Conservation (phyloP, 2,888 invertebrate species). For the Seira musarum region DNA sequence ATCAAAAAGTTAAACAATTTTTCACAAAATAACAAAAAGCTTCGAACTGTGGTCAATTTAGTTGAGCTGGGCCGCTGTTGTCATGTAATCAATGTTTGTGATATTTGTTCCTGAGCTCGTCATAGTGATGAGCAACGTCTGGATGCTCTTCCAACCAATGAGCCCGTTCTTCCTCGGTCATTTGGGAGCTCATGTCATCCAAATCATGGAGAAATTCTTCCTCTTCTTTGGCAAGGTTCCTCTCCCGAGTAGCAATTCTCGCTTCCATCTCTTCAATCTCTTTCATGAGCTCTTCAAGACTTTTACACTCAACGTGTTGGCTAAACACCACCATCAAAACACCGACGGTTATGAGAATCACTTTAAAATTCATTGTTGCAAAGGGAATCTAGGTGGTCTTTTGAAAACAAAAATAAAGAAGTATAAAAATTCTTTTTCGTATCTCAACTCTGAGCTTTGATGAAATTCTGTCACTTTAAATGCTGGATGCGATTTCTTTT, state of each 20-base stretch:
- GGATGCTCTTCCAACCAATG: neutral
- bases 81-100: too few relatives aligned
- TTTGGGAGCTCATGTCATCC: neutral
- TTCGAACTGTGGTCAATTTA: too few relatives aligned
- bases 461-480: too few relatives aligned
- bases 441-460: too few relatives aligned
- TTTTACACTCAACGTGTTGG: neutral
- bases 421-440: too few relatives aligned
- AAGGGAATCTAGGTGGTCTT: too few relatives aligned
- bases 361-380: slow-evolving; percentile 9
- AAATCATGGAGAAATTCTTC: neutral
- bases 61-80: too few relatives aligned
- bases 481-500: too few relatives aligned
- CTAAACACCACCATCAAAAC: neutral
- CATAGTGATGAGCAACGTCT: slow-evolving; percentile 7
- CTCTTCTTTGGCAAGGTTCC: neutral
- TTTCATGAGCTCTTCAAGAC: slow-evolving; percentile 10
- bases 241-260: neutral
- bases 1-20: too few relatives aligned
- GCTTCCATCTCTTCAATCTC: slow-evolving; percentile 8
- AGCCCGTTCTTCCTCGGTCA: slow-evolving; percentile 9
- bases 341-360: neutral
- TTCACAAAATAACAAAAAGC: too few relatives aligned
- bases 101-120: slow-evolving; percentile 8
- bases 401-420: too few relatives aligned